A percentile compares a stretch with the other conserved stretches of the same genome.
Conservation (phyloP, 2,888 invertebrate genomes). For the Amphipyra berbera region DNA sequence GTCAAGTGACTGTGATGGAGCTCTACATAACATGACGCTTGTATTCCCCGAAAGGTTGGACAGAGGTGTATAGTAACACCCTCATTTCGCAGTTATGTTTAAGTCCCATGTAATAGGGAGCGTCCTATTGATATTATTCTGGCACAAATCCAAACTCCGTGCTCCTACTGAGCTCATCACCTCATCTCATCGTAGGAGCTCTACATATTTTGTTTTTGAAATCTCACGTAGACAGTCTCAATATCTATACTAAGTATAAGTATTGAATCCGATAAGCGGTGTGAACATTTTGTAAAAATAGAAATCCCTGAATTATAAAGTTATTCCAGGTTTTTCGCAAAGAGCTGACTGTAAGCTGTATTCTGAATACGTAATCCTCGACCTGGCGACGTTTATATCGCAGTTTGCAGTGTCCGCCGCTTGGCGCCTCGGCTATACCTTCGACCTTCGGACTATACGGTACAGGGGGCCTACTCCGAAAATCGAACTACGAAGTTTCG, state of each 20-base stretch:
- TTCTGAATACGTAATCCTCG: conserved; percentile 50
- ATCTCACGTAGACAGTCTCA: background rate
- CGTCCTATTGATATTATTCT: no score
- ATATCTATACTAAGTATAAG: background rate
- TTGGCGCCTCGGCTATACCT: conserved; percentile 1
- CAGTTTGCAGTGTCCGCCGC: conserved; percentile 46
- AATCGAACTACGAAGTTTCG: no score
- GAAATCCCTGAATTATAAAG: conserved; percentile 33
- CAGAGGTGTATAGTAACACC: no score
- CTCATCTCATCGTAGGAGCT: no score
- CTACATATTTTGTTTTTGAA: background rate
- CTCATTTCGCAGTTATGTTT: no score
- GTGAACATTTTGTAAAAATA: conserved; percentile 32
- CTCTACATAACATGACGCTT: no score
- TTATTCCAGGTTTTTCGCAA: conserved; percentile 48
- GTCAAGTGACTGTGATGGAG: no score
- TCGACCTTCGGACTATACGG: background rate
- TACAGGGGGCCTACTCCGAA: no score
- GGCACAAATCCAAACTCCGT: no score
- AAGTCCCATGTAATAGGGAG: no score
- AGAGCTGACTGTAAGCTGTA: conserved; percentile 48
- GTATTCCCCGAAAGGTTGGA: no score
- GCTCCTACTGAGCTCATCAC: no score
- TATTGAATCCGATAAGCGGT: conserved; percentile 22
- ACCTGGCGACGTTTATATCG: conserved; percentile 52